These are phyloP conservation scores for Ptiloglossa arizonensis DNA, from an alignment of 1,140 invertebrate species.

Conservation along the genomic window DNA sequence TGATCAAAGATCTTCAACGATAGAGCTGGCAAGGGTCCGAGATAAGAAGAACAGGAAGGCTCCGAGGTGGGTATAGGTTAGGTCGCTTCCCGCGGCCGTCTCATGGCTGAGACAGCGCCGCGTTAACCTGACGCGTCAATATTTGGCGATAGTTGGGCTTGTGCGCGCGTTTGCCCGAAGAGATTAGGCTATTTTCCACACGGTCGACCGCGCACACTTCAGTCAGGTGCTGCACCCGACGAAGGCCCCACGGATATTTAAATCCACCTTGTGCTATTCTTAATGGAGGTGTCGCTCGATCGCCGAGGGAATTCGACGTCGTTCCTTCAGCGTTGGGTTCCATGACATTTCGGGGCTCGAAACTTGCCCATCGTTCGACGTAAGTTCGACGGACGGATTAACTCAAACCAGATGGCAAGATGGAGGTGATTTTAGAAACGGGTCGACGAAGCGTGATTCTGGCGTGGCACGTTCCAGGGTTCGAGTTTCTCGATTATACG, in stretches of 20 bases:
- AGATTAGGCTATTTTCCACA: conserved; percentile 69
- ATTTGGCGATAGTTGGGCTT: conserved; percentile 35
- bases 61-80: neutral
- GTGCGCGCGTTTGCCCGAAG: conserved; percentile 35
- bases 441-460: too few relatives aligned
- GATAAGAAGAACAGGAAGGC: conserved; percentile 25
- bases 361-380: neutral
- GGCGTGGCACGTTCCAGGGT: too few relatives aligned
- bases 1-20: conserved; percentile 14
- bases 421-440: too few relatives aligned
- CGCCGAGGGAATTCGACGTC: conserved; percentile 53
- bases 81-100: neutral
- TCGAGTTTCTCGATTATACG: too few relatives aligned
- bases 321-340: conserved; percentile 11
- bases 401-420: too few relatives aligned
- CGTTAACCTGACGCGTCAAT: conserved; percentile 45
- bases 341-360: conserved; percentile 5
- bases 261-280: conserved; percentile 71
- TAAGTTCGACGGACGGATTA: too few relatives aligned
- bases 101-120: neutral
- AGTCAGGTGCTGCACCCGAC: conserved; percentile 64
- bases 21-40: neutral
- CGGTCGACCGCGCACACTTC: conserved; percentile 43
- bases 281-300: conserved; percentile 56
- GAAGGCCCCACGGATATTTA: conserved; percentile 65